phyloP scores from a whole-genome alignment of 2,797 vertebrate genomes.

The Onychomys torridus region DNA sequence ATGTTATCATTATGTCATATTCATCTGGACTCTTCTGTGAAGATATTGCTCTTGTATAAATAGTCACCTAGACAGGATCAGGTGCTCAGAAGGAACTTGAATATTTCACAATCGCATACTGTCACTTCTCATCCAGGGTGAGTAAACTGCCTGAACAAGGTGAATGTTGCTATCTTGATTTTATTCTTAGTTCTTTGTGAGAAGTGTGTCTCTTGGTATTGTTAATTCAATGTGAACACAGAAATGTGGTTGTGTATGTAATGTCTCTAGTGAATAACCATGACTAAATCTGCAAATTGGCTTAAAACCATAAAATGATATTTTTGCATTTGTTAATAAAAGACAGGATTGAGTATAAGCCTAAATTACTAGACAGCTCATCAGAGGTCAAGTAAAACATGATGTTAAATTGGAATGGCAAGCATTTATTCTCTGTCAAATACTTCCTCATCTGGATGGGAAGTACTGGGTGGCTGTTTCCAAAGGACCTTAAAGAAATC shows the following conservation, averaged over 20 bases:
- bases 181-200: background rate
- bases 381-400: background rate
- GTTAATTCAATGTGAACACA: background rate
- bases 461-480: background rate
- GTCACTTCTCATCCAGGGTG: background rate
- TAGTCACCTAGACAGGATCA: background rate
- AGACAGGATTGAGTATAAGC: background rate
- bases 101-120: background rate
- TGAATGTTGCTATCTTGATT: background rate
- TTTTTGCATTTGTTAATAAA: background rate
- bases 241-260: background rate
- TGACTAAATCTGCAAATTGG: background rate
- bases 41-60: background rate
- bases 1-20: background rate
- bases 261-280: background rate
- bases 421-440: background rate
- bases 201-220: background rate
- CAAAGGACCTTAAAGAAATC: background rate
- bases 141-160: background rate
- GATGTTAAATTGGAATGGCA: background rate
- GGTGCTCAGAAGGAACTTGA: background rate
- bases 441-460: background rate
- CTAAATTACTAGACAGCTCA: background rate
- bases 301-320: conserved; percentile 9
- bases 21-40: background rate